These are phyloP conservation scores for Pollenia angustigena DNA, from an alignment of 2,888 invertebrate species.

Conservation along the genomic window DNA sequence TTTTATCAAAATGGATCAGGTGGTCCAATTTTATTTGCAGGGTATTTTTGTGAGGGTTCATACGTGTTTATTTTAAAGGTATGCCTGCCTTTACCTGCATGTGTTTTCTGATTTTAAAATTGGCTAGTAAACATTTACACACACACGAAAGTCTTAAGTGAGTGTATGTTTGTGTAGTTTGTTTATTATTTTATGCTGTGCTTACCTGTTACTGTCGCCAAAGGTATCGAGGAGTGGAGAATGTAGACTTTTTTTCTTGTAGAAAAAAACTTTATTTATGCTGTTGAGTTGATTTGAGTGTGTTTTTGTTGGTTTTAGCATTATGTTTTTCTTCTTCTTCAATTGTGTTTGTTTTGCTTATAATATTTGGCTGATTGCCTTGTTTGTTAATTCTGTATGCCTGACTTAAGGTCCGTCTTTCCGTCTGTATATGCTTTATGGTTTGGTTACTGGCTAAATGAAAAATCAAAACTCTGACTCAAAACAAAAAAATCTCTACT, in stretches of 20 bases:
- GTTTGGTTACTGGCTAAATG: slow-evolving; percentile 72
- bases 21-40: too few relatives aligned
- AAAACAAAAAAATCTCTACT: slow-evolving; percentile 60
- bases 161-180: background rate
- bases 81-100: background rate
- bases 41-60: background rate
- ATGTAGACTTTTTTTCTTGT: slow-evolving; percentile 40
- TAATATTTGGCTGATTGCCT: slow-evolving; percentile 10
- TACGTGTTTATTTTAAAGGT: slow-evolving; percentile 25
- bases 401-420: slow-evolving; percentile 30
- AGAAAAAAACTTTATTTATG: slow-evolving; percentile 38
- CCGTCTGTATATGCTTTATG: slow-evolving; percentile 54
- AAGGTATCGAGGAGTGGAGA: slow-evolving; percentile 28
- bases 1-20: too few relatives aligned
- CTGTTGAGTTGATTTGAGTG: slow-evolving; percentile 56
- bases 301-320: slow-evolving; percentile 24
- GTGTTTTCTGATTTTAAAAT: background rate
- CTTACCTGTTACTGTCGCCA: slow-evolving; percentile 54
- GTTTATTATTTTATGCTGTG: slow-evolving; percentile 30
- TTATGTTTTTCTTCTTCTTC: slow-evolving; percentile 23
- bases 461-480: slow-evolving; percentile 70
- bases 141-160: background rate
- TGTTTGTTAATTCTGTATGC: slow-evolving; percentile 32
- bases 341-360: slow-evolving; percentile 26
- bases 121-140: background rate